phyloP scores from a whole-genome alignment of 23 tunicate genomes.

The Diplosoma virens region DNA sequence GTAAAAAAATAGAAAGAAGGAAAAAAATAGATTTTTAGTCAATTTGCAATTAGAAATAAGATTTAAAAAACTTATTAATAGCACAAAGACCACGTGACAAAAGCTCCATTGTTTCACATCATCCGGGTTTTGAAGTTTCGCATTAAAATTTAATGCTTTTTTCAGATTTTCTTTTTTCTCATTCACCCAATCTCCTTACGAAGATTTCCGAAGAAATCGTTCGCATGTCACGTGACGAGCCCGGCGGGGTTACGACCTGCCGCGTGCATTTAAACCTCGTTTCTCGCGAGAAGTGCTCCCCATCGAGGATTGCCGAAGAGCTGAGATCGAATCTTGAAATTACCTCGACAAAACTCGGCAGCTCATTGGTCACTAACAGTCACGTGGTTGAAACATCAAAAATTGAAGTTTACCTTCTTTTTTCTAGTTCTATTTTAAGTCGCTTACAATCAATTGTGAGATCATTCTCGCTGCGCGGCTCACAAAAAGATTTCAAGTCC shows the following conservation, averaged over 20 bases:
- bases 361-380: background rate
- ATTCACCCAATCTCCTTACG: background rate
- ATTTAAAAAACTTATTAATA: too few relatives aligned
- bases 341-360: slow-evolving; percentile 4
- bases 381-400: slow-evolving; percentile 14
- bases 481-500: too few relatives aligned
- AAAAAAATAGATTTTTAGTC: too few relatives aligned
- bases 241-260: slow-evolving; percentile 28
- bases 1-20: too few relatives aligned
- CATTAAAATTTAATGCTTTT: too few relatives aligned
- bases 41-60: too few relatives aligned
- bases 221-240: slow-evolving; percentile 21
- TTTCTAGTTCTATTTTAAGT: background rate
- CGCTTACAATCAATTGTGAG: slow-evolving; percentile 8
- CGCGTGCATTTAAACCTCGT: slow-evolving; percentile 22
- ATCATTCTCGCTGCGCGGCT: background rate
- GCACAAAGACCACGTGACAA: too few relatives aligned
- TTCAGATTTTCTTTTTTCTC: slow-evolving; percentile 7
- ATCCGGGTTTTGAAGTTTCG: too few relatives aligned
- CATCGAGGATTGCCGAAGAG: background rate
- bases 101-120: too few relatives aligned
- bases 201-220: slow-evolving; percentile 20
- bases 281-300: background rate
- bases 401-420: slow-evolving; percentile 26
- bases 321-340: background rate